Evolutionary conservation across 2,888 invertebrate genomes (phyloP), one percentile per base, ranked within the genome.

Genomic region (Copidosoma aretas): DNA sequence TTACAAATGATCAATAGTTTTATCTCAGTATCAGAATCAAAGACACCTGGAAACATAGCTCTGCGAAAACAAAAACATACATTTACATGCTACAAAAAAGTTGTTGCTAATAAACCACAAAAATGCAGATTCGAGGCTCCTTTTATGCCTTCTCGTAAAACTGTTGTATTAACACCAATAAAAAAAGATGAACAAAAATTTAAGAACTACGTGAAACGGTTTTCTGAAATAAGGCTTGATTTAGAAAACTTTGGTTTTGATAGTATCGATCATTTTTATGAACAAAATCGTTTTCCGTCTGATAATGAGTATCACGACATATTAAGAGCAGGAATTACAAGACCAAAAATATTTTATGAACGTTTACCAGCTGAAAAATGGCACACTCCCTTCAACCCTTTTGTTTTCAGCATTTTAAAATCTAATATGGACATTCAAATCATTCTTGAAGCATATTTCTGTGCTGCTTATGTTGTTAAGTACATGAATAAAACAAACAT

Each of bases 1-100:
- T 76, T 80, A 12, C 49, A 70, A 43, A 63, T 80, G 17, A 75
- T 80, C n/a, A 76, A 81, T 64, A 19, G 21, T 56, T 67, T 80
- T 62, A 71, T 75, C 58, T 75, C 77, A 10, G 77, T 78, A 25
- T 72, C 72, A 10, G 66, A 41, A 67, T 59, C 58, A 62, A 56
- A 75, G 74, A 73, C 77, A 51, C 76, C 77, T 4, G 76, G 73
- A 19, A 70, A 77, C 69, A 77, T 77, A 21, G 70, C 75, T 49
- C 65, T 77, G 24, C 76, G 77, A 67, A 76, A 67, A 76, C 76
- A 22, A 65, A 74, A 60, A 61, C 76, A 49, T 75, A 76, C 70
- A 5, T 32, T 32, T 32, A 5, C 8, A 32, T 32, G 32, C 32
- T 32, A 32, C 32, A 32, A 32, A 32, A 8, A 32, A 32, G 32